These are phyloP conservation scores for Melieria crassipennis DNA, from an alignment of 2,888 invertebrate genomes.

Conservation along the genomic window DNA sequence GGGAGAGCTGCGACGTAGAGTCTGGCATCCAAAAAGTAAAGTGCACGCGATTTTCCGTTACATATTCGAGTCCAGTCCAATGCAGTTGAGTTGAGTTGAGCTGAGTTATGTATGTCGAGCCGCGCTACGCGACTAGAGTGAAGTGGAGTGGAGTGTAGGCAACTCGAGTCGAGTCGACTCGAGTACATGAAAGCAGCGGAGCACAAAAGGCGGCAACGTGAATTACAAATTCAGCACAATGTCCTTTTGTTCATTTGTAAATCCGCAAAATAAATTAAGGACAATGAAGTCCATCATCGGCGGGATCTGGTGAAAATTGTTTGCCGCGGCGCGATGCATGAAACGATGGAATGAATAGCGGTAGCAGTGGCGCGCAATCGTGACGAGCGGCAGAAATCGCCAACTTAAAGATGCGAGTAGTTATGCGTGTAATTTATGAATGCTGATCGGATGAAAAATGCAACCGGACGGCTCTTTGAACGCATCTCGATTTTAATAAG, in stretches of 20 bases:
- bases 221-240: conserved; percentile 48
- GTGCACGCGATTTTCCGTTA: not conserved
- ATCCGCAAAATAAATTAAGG: conserved; percentile 47
- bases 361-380: not conserved
- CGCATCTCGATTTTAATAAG: no score
- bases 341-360: no score
- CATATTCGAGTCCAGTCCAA: not conserved
- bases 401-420: not conserved
- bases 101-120: no score
- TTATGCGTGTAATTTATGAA: not conserved
- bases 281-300: conserved; percentile 46
- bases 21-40: not conserved
- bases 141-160: no score
- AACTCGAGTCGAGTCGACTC: no score
- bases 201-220: conserved; percentile 43
- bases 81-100: no score
- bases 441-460: not conserved
- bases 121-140: no score
- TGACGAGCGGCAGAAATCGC: no score
- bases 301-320: not conserved
- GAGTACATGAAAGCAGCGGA: not conserved
- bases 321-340: no score
- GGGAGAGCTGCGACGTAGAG: no score
- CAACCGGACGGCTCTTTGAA: no score
- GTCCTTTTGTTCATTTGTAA: conserved; percentile 44